phyloP scores from a whole-genome alignment of 2,113 vertebrate species.

The Lethenteron camtschaticum region DNA sequence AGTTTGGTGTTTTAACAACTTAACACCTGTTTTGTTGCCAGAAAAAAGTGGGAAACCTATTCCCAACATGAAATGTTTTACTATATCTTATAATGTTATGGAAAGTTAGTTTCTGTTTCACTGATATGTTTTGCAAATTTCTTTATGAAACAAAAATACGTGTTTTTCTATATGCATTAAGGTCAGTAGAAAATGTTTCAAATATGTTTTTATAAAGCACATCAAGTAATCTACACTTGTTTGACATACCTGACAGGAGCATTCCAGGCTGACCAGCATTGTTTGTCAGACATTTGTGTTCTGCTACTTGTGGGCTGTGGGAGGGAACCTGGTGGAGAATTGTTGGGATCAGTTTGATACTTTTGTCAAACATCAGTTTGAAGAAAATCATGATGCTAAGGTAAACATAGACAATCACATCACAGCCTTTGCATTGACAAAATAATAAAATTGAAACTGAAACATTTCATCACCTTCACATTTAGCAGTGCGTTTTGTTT shows the following conservation, averaged over 20 bases:
- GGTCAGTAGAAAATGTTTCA: not conserved
- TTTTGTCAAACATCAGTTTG: constrained; percentile 36
- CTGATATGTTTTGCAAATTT: too few relatives aligned
- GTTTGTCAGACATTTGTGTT: constrained; percentile 47
- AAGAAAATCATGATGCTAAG: constrained; percentile 31
- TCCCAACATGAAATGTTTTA: too few relatives aligned
- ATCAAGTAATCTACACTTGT: not conserved
- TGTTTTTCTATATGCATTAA: too few relatives aligned
- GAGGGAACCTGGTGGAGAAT: constrained; percentile 33
- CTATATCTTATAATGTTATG: too few relatives aligned
- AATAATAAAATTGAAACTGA: too few relatives aligned
- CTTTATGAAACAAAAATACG: too few relatives aligned
- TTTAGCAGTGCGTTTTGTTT: not conserved
- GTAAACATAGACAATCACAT: constrained; percentile 16
- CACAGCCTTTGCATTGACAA: too few relatives aligned
- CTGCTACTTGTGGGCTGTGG: constrained; percentile 40
- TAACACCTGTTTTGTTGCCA: too few relatives aligned
- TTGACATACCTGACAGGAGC: constrained; percentile 20
- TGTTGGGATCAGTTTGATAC: constrained; percentile 35
- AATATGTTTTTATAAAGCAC: not conserved
- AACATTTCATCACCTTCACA: too few relatives aligned
- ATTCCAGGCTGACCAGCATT: constrained; percentile 21
- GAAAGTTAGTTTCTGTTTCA: too few relatives aligned
- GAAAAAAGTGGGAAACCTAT: too few relatives aligned
- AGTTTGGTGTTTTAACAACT: too few relatives aligned